phyloP scores from a whole-genome alignment of 2,113 vertebrate species.

The Rhea pennata region DNA sequence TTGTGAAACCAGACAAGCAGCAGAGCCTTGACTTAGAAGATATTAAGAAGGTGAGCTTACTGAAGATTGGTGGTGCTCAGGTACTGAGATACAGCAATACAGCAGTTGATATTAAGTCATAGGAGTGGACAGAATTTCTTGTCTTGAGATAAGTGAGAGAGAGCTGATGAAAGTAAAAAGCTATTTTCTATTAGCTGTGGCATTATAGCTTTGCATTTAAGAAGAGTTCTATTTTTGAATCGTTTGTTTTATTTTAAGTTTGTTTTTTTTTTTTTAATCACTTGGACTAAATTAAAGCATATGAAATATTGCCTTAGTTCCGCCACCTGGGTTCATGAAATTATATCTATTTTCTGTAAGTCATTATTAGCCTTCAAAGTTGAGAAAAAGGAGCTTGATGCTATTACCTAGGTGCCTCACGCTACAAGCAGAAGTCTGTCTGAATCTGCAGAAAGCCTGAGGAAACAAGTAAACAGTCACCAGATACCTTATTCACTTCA shows the following conservation, averaged over 20 bases:
- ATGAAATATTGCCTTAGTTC: background rate
- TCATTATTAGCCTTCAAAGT: background rate
- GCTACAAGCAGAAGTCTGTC: background rate
- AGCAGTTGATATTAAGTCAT: background rate
- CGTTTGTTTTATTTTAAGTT: background rate
- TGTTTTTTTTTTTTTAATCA: too few relatives aligned
- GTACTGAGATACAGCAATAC: too few relatives aligned
- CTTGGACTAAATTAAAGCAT: fast-evolving
- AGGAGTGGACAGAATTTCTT: fast-evolving
- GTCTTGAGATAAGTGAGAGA: fast-evolving
- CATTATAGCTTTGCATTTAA: background rate
- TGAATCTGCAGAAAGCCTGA: background rate
- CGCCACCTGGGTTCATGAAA: background rate
- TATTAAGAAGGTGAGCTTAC: background rate
- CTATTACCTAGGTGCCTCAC: background rate
- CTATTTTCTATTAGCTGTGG: background rate
- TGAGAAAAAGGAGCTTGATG: background rate
- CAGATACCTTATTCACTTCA: background rate
- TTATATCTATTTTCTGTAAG: background rate
- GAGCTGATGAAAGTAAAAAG: background rate
- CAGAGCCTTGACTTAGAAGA: background rate
- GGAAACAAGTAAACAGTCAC: background rate
- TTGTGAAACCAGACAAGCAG: background rate
- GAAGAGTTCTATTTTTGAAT: background rate
- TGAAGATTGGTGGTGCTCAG: background rate